Evolutionary conservation across 37 sponge, comb jelly and placozoan species (phyloP), one percentile per base, ranked within the genome.

Genomic region (Spongilla lacustris): DNA sequence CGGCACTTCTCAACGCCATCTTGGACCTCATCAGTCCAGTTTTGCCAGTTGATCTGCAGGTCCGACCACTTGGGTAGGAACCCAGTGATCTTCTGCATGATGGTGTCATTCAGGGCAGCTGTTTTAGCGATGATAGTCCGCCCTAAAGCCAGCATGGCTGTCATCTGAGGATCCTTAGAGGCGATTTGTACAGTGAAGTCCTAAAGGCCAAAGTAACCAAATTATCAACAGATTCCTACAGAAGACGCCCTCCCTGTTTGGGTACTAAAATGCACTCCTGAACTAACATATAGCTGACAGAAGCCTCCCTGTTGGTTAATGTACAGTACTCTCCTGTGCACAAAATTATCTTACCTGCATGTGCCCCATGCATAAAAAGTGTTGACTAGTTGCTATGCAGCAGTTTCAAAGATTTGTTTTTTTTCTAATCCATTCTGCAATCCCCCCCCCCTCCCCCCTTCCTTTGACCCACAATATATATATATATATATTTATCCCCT

Each of bases 21-120:
- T 26, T 86, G 86, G 31, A 93, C 74, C 80, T 93, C 93, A 46
- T 88, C 82, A 71, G 81, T 89, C 93, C 93, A 93, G 90, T 93
- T 88, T 58, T 93, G 87, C 93, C 93, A 93, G 79, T 67, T 86
- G 50, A 93, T 71, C 38, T 86, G 87, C 32, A 89, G 84, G 75
- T 89, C 77, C 10, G 93, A 93, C 93, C 93, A 93, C 66, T 89
- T 76, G 29, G 82, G 66, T 30, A 93, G 86, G 74, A 86, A 86
- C 35, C 31, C 32, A 0, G 93, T 93, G 36, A 93, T 83, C 50
- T 76, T 85, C 23, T 82, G 33, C 77, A 82, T 82, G 66, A 93
- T 71, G 2, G 83, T 31, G 41, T 93, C 87, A 32, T 79, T 93
- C 24, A 78, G 49, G 26, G 93, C 77, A 68, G 69, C 81, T 35